These are phyloP conservation scores for Nesoenas mayeri DNA, from an alignment of 2,113 vertebrate genomes.

Conservation along the genomic window DNA sequence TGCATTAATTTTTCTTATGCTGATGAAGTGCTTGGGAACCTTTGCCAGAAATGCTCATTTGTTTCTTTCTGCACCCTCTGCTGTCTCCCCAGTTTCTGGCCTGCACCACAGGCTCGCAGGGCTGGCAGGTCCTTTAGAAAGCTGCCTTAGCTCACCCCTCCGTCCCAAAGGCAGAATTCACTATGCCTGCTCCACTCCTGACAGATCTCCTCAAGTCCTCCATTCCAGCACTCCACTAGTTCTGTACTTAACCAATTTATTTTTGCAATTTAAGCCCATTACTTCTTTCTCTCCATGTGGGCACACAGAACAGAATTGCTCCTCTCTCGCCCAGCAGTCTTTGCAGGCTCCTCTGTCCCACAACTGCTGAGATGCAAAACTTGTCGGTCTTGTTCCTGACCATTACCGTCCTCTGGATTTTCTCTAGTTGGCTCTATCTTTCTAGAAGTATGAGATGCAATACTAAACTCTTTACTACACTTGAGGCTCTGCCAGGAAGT, in stretches of 20 bases:
- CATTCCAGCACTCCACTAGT: neutral
- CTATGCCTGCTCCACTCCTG: neutral
- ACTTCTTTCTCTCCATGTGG: neutral
- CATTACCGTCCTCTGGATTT: neutral
- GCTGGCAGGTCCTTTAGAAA: neutral
- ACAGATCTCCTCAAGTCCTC: fast-evolving
- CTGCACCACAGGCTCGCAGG: neutral
- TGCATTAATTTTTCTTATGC: neutral
- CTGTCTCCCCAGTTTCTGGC: neutral
- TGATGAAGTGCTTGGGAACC: neutral
- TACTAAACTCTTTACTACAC: neutral
- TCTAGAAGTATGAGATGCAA: neutral
- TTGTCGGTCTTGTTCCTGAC: fast-evolving
- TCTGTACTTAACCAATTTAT: neutral
- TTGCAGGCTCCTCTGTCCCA: neutral
- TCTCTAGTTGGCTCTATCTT: neutral
- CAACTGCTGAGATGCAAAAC: fast-evolving
- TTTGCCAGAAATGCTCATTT: neutral
- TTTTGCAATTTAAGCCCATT: neutral
- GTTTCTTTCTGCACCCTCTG: neutral
- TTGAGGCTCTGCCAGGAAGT: neutral
- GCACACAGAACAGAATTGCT: neutral
- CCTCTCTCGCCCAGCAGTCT: neutral
- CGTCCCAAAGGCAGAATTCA: neutral
- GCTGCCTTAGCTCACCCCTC: neutral